Evolutionary conservation across 2,797 vertebrate species (phyloP), one percentile per base, ranked within the genome.

Genomic region (Phoebastria nigripes): DNA sequence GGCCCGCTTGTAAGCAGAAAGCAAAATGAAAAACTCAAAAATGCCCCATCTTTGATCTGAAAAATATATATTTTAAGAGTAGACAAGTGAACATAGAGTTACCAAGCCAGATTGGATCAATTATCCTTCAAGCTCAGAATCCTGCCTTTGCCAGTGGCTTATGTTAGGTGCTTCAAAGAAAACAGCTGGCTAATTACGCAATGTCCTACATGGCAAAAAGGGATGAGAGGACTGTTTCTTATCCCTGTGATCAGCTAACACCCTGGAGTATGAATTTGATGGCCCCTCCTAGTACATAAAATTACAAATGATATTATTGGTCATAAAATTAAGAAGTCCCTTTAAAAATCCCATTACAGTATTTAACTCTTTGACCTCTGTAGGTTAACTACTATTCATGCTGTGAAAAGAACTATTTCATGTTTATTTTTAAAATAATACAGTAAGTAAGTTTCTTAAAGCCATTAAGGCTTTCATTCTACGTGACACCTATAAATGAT

Each of bases 351-450:
- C 21, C 66, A 80, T 90, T 92, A 84, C 41, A 85, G 70, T 71
- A 87, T 87, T 96, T 96, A 95, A 94, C 73, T 77, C 55, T 90
- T 93, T 92, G 80, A 89, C 77, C 66, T 90, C 88, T 87, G 41
- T 7, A 86, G 21, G 55, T 90, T 92, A 92, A 94, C 63, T 87
- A 35, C 79, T 37, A 85, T 47, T 73, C 82, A 33, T 55, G 62
- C 70, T 41, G 52, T 77, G 78, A 73, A 80, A 95, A 85, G 39
- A 82, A 15, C 2, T 4, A 74, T 85, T 93, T 74, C 9, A 41
- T 80, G 55, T 59, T 85, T 92, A 85, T 77, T 92, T 96, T 94
- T 85, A 4, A 95, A 94, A 41, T 67, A 78, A 90, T 78, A 79
- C 28, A 41, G 39, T 11, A 18, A 62, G 14, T 47, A 88, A 74